phyloP scores from a whole-genome alignment of 2,888 invertebrate species.

The Latrodectus hesperus region DNA sequence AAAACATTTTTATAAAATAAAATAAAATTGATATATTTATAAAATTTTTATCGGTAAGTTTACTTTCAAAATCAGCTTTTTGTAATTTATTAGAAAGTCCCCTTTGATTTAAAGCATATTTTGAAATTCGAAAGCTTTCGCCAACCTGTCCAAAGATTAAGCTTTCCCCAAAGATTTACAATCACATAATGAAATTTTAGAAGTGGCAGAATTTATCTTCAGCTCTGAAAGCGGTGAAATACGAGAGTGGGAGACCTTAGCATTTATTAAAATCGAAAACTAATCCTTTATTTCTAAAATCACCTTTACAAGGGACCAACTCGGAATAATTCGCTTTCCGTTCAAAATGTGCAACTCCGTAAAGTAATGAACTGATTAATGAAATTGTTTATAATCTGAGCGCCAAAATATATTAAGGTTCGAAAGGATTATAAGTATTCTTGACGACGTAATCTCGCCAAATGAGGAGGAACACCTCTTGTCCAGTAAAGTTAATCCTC shows the following conservation, averaged over 20 bases:
- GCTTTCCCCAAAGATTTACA: neutral
- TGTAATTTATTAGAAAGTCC: too few relatives aligned
- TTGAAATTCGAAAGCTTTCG: neutral
- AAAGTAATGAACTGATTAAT: constrained; percentile 53
- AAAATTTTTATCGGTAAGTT: too few relatives aligned
- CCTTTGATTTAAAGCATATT: too few relatives aligned
- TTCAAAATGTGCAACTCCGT: neutral
- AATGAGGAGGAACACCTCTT: constrained; percentile 49
- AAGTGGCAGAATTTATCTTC: constrained; percentile 2
- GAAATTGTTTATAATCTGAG: constrained; percentile 60
- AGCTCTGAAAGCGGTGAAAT: neutral
- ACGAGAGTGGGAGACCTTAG: neutral
- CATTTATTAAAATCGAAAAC: constrained; percentile 3
- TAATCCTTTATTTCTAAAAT: neutral
- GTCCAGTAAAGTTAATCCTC: constrained; percentile 43
- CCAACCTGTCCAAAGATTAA: neutral
- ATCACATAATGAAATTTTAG: neutral
- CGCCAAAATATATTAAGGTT: constrained; percentile 27
- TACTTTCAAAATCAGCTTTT: too few relatives aligned
- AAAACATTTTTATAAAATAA: too few relatives aligned
- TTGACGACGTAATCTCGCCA: constrained; percentile 51
- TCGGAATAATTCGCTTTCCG: neutral
- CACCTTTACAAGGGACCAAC: neutral
- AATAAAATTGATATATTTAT: too few relatives aligned
- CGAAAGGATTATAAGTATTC: constrained; percentile 55